phyloP scores from a whole-genome alignment of 1,140 invertebrate species.

The Oncopeltus fasciatus region DNA sequence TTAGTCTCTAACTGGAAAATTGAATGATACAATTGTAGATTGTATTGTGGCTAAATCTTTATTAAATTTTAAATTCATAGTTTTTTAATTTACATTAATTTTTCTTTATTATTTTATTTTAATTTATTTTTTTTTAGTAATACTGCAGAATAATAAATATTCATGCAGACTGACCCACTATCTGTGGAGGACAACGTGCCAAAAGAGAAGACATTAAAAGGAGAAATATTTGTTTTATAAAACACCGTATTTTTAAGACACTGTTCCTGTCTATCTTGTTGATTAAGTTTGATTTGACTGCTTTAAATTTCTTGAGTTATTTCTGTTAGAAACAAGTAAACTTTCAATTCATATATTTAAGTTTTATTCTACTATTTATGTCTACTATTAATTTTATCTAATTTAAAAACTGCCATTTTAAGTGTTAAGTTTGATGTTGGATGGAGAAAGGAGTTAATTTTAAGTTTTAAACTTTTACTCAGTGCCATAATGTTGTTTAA shows the following conservation, averaged over 20 bases:
- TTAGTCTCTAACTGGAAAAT: not conserved
- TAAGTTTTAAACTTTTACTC: not conserved
- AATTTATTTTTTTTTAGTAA: not conserved
- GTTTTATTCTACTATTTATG: not conserved
- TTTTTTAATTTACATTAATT: not conserved
- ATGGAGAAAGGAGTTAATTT: not conserved
- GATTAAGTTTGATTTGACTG: not conserved
- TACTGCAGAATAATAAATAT: not conserved
- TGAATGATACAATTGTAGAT: not conserved
- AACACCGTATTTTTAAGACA: not conserved
- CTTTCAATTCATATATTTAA: not conserved
- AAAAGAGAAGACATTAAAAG: not conserved
- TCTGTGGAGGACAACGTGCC: not conserved
- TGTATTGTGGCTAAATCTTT: not conserved
- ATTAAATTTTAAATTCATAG: not conserved
- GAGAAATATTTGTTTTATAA: not conserved
- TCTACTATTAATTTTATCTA: not conserved
- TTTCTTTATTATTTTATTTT: not conserved
- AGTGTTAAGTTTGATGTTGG: not conserved
- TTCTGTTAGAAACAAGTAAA: not conserved
- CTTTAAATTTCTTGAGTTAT: not conserved
- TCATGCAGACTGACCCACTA: not conserved
- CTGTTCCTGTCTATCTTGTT: conserved; percentile 3
- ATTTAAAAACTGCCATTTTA: conserved; percentile 5
- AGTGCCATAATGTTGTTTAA: not conserved